Evolutionary conservation across 2,888 invertebrate species (phyloP).

Genomic region (Ectropis crepuscularia): DNA sequence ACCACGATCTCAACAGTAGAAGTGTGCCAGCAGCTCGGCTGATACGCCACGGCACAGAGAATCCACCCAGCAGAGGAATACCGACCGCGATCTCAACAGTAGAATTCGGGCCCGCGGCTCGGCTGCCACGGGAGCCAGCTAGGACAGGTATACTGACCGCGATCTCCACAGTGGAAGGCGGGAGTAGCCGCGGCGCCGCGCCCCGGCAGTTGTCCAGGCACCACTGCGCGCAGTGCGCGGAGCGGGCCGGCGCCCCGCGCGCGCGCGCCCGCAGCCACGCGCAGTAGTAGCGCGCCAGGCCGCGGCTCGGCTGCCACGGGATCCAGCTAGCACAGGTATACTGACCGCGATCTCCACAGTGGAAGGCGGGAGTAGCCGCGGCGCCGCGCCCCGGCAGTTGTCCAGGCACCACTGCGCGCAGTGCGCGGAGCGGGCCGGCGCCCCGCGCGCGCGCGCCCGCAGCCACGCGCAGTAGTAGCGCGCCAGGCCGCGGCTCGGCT

Average conservation of each 20-base stretch:
- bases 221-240: conserved; percentile 95
- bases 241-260: conserved; percentile 57
- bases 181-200: conserved; percentile 92
- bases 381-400: conserved; percentile 95
- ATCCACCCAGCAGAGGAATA: background rate
- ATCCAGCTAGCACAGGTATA: conserved; percentile 92
- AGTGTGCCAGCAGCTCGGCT: conserved; percentile 54
- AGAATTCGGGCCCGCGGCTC: too few species aligned
- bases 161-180: conserved; percentile 96
- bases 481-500: conserved; percentile 46
- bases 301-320: conserved; percentile 96
- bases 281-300: conserved; percentile 91
- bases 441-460: conserved; percentile 61
- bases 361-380: conserved; percentile 93
- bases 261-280: conserved; percentile 73
- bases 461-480: conserved; percentile 89
- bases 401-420: conserved; percentile 97
- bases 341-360: conserved; percentile 96
- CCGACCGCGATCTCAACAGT: too few species aligned
- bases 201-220: conserved; percentile 96
- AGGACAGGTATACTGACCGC: conserved; percentile 91
- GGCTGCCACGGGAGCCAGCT: conserved; percentile 98
- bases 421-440: conserved; percentile 82
- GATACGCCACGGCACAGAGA: too few species aligned
- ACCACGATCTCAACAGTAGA: conserved; percentile 97